Evolutionary conservation across 2,113 vertebrate genomes (phyloP), one percentile per base, ranked within the genome.

Genomic region (Toxostoma redivivum): DNA sequence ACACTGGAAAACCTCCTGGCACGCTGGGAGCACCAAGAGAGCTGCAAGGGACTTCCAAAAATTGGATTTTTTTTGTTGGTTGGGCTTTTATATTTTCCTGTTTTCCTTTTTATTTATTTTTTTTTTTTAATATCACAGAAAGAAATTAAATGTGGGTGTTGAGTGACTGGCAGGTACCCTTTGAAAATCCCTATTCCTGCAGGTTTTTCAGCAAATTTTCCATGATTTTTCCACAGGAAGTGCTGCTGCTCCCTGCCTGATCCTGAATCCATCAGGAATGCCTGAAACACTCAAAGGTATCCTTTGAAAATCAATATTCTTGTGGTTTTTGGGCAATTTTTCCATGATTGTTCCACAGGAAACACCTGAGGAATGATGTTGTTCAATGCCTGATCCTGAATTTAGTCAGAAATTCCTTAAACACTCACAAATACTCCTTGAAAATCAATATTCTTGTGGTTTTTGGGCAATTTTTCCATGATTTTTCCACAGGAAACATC

Each of bases 401-500:
- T 27, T 0, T 0, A n/a, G 21, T 27, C 70, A 56, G 51, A 9
- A 72, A 71, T 20, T 7, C 47, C 47, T 19, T 14, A 47, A 62
- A n/a, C 22, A 28, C 23, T 48, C 23, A 48, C 1, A 25, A 8
- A 48, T 24, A 48, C 12, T 14, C 22, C 4, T 14, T 24, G 6
- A 48, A 48, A 74, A 47, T 74, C 15, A 4, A 8, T 0, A 74
- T 60, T 47, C 2, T 20, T 37, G 20, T 11, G 8, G 27, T 0
- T 1, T 76, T 5, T 5, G 20, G 31, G 21, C 5, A 37, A 60
- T 8, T 47, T 74, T 3, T 47, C 20, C 25, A 23, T 14, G 15
- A 19, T 2, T 53, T 79, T 53, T 44, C 48, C 37, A 35, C 0
- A 2, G 1, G 24, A 79, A 44, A 31, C 0, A 0, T 15, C 0